These are phyloP conservation scores for Nomada fucata DNA, from an alignment of 2,888 invertebrate species.

Conservation along the genomic window DNA sequence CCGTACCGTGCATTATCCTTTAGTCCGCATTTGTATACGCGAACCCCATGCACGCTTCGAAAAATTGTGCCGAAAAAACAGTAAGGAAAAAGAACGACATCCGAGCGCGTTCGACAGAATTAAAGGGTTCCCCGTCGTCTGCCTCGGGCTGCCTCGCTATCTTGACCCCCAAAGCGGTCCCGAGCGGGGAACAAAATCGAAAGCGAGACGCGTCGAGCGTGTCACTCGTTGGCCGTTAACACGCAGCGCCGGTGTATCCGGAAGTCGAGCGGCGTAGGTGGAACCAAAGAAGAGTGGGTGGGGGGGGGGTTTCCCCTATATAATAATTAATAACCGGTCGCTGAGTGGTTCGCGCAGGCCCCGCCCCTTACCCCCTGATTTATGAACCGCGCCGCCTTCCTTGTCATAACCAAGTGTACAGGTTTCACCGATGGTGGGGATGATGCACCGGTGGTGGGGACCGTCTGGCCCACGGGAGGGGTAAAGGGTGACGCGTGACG, in stretches of 20 bases:
- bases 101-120: constrained; percentile 18
- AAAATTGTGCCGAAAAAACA: too few relatives aligned
- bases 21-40: too few relatives aligned
- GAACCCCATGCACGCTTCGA: too few relatives aligned
- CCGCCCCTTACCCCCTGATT: constrained; percentile 83
- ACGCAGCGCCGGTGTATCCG: constrained; percentile 35
- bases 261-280: constrained; percentile 53
- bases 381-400: constrained; percentile 84
- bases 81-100: neutral
- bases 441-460: constrained; percentile 5
- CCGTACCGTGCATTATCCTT: too few relatives aligned
- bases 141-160: too few relatives aligned
- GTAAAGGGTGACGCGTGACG: constrained; percentile 56
- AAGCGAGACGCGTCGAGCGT: constrained; percentile 32
- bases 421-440: constrained; percentile 29
- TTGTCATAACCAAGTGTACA: constrained; percentile 80
- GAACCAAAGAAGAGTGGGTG: constrained; percentile 1
- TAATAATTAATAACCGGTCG: constrained; percentile 84
- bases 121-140: neutral
- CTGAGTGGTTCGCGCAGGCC: constrained; percentile 82
- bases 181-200: constrained; percentile 32
- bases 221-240: constrained; percentile 13
- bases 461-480: constrained; percentile 13
- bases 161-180: neutral
- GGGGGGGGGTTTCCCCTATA: constrained; percentile 64